phyloP scores from a whole-genome alignment of 2,888 invertebrate genomes.

The Apamea monoglypha region DNA sequence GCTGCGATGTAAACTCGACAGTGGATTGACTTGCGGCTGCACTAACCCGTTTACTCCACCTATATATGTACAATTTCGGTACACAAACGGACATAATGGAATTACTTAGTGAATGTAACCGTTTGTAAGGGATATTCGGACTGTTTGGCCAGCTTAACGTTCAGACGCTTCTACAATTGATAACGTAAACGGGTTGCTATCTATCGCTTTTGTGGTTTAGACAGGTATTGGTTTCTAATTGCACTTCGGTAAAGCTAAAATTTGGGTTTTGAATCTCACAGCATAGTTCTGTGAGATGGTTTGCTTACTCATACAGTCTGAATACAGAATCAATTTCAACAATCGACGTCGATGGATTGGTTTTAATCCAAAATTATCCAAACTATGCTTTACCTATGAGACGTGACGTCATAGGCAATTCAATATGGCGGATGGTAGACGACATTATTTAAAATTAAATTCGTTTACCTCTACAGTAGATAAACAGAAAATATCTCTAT shows the following conservation, averaged over 20 bases:
- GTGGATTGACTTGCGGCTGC: constrained; percentile 76
- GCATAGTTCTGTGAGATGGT: neutral
- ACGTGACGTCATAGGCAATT: neutral
- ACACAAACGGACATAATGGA: constrained; percentile 64
- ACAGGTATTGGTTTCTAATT: constrained; percentile 21
- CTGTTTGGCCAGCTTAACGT: constrained; percentile 36
- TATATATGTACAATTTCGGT: constrained; percentile 58
- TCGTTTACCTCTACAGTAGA: neutral
- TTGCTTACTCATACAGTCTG: neutral
- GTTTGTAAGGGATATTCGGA: constrained; percentile 54
- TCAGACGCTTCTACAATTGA: constrained; percentile 33
- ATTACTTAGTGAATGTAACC: constrained; percentile 64
- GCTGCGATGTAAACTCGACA: constrained; percentile 78
- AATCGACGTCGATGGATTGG: neutral
- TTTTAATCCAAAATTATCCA: neutral
- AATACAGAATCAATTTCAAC: neutral
- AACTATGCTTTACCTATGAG: neutral
- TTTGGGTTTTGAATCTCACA: neutral
- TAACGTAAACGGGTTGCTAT: constrained; percentile 5
- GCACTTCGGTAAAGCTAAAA: neutral
- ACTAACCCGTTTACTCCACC: constrained; percentile 71
- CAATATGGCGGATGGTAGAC: neutral
- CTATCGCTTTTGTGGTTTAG: constrained; percentile 19
- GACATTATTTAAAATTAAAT: neutral
- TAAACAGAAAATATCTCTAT: constrained; percentile 8